phyloP scores from a whole-genome alignment of 1,140 invertebrate species.

The Meloidogyne chitwoodi region DNA sequence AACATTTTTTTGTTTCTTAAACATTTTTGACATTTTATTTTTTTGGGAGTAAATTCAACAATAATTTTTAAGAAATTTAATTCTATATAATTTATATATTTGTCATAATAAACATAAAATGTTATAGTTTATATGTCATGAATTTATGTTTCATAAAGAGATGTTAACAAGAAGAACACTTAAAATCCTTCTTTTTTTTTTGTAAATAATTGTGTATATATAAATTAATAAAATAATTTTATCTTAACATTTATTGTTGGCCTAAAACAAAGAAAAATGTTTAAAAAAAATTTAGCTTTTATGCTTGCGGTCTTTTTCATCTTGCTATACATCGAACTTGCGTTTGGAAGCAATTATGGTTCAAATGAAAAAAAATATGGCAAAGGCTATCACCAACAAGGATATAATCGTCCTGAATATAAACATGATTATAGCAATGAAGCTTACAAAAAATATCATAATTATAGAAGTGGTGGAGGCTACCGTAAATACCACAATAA shows the following conservation, averaged over 20 bases:
- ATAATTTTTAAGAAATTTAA: not conserved
- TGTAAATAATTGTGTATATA: not conserved
- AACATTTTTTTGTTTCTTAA: not conserved
- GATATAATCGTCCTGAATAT: no score
- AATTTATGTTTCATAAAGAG: not conserved
- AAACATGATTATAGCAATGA: no score
- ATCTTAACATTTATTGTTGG: not conserved
- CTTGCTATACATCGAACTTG: not conserved
- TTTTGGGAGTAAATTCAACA: not conserved
- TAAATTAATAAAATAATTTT: not conserved
- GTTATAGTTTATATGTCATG: not conserved
- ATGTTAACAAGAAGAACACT: not conserved
- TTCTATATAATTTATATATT: not conserved
- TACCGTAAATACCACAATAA: no score
- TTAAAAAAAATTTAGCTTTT: not conserved
- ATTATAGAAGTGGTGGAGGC: no score
- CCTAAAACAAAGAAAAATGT: not conserved
- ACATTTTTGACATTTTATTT: not conserved
- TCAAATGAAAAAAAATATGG: not conserved
- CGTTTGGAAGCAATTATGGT: not conserved
- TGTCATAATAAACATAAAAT: not conserved
- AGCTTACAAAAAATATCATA: no score
- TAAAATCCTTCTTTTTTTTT: not conserved
- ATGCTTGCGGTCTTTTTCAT: not conserved
- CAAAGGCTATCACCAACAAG: not conserved